phyloP scores from a whole-genome alignment of 2,888 invertebrate genomes.

The Candidula unifasciata region DNA sequence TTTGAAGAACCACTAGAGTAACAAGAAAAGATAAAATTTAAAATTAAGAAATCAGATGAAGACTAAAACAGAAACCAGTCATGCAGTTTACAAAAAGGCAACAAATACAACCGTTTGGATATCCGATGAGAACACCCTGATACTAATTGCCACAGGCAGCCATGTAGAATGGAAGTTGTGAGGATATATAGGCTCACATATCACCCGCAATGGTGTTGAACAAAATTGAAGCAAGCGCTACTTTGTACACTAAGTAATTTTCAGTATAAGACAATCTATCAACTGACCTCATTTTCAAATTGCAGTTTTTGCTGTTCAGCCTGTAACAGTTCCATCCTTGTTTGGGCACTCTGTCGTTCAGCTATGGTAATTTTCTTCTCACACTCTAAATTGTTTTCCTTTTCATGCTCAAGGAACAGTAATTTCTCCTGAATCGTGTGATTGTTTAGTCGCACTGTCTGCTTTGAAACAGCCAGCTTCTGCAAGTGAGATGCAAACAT shows the following conservation, averaged over 20 bases:
- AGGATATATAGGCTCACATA: no score
- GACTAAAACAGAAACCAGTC: no score
- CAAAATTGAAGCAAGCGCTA: no score
- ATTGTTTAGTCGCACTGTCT: slow-evolving; percentile 73
- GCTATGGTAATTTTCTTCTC: slow-evolving; percentile 76
- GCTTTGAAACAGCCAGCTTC: slow-evolving; percentile 75
- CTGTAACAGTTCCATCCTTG: slow-evolving; percentile 72
- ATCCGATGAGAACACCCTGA: no score
- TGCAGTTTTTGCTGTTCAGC: slow-evolving; percentile 74
- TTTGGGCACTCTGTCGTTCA: slow-evolving; percentile 72
- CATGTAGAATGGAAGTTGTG: no score
- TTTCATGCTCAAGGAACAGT: slow-evolving; percentile 76
- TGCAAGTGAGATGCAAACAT: slow-evolving; percentile 48
- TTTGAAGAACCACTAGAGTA: no score
- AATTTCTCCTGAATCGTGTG: slow-evolving; percentile 76
- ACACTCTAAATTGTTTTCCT: slow-evolving; percentile 75
- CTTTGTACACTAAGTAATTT: not conserved
- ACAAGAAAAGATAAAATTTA: no score
- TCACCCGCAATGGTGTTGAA: no score
- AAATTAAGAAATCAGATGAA: no score
- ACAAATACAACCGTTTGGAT: no score
- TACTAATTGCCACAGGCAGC: no score
- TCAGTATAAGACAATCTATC: not conserved
- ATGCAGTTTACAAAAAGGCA: no score
- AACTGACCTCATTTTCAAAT: slow-evolving; percentile 76